Conservation (phyloP, 2,797 vertebrate genomes). For the Podarcis siculus region DNA sequence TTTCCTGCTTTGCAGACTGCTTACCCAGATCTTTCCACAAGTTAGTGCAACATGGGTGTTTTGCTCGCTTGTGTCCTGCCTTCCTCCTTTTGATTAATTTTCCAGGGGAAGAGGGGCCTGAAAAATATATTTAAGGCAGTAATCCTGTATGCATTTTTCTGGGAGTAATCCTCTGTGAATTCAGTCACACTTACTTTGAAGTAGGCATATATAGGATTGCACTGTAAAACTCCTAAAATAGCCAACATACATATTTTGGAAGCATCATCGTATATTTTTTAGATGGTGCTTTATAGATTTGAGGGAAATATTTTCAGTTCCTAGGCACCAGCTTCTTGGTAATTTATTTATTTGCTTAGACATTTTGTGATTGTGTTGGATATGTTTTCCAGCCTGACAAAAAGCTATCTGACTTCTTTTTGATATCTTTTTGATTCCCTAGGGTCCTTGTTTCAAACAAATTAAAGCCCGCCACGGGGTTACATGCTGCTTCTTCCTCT, state of each 20-base stretch:
- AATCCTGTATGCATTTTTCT: too few relatives aligned
- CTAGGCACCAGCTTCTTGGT: not conserved
- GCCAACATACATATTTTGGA: not conserved
- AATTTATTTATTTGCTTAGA: not conserved
- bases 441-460: not conserved
- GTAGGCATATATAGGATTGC: not conserved
- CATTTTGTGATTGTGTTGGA: not conserved
- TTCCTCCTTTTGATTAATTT: not conserved
- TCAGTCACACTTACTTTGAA: too few relatives aligned
- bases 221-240: not conserved
- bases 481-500: not conserved
- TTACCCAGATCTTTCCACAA: not conserved
- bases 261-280: not conserved
- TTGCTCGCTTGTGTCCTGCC: not conserved
- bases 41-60: not conserved
- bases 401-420: not conserved
- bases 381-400: not conserved
- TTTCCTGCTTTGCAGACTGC: not conserved
- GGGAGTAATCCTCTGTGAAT: too few relatives aligned
- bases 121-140: not conserved
- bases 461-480: not conserved
- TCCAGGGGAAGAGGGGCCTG: not conserved
- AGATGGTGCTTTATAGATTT: not conserved
- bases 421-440: not conserved
- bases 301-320: not conserved